Evolutionary conservation across 2,113 vertebrate species (phyloP).

Genomic region (Amblyornis subalaris): DNA sequence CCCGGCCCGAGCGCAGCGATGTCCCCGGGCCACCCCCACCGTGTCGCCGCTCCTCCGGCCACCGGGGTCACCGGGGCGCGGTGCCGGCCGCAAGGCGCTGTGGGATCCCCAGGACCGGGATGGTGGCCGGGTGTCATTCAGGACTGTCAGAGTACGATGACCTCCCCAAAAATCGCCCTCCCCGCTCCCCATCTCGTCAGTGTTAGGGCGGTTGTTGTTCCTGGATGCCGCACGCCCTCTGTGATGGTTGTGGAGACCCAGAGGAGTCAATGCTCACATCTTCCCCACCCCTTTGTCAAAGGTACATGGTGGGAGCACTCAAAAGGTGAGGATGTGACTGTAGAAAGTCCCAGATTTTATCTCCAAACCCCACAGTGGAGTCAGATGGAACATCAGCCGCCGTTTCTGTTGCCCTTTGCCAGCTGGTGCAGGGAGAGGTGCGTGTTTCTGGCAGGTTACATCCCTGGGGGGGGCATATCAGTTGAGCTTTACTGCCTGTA

Average conservation of each 20-base stretch:
- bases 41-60: accelerated
- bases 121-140: not conserved
- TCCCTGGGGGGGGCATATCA: accelerated
- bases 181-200: accelerated
- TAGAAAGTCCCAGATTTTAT: not conserved
- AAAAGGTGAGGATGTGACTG: accelerated
- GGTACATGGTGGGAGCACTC: accelerated
- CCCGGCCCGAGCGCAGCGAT: not conserved
- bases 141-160: not conserved
- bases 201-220: not conserved
- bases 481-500: not conserved
- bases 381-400: not conserved
- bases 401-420: not conserved
- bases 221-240: accelerated
- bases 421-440: accelerated
- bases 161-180: not conserved
- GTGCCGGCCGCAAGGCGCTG: accelerated
- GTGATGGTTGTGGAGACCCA: accelerated
- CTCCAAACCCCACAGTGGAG: not conserved
- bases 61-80: not conserved
- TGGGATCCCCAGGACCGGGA: accelerated
- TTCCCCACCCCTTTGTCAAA: not conserved
- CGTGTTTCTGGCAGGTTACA: not conserved
- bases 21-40: not conserved
- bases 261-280: accelerated